Conservation (phyloP, 2,888 invertebrate genomes). For the Salpingus planirostris region DNA sequence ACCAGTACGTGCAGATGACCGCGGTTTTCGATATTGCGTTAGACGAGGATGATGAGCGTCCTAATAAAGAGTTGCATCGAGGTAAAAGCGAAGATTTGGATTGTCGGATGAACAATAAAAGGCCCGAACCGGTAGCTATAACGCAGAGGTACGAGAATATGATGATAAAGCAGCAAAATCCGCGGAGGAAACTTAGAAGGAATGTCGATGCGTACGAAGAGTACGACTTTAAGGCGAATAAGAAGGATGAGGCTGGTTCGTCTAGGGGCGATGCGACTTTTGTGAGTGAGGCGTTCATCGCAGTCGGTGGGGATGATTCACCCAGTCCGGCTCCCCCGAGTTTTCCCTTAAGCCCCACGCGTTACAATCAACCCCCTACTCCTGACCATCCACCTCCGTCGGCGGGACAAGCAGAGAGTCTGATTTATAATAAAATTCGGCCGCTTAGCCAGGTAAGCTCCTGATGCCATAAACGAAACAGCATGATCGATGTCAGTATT, state of each 20-base stretch:
- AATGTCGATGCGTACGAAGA: conserved; percentile 55
- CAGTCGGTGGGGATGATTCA: conserved; percentile 38
- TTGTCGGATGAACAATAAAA: conserved; percentile 41
- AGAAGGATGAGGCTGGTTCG: conserved; percentile 25
- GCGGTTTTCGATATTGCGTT: conserved; percentile 43
- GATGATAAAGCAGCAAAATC: conserved; percentile 62
- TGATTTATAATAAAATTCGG: conserved; percentile 82
- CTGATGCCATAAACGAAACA: conserved; percentile 19
- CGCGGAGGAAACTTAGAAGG: conserved; percentile 58
- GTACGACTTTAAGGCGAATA: conserved; percentile 45
- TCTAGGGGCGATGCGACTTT: conserved; percentile 42
- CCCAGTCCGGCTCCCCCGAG: conserved; percentile 14
- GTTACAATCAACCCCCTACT: conserved; percentile 86
- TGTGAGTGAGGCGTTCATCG: conserved; percentile 48
- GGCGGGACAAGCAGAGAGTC: conserved; percentile 78
- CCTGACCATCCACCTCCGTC: conserved; percentile 92
- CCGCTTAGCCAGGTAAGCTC: conserved; percentile 82
- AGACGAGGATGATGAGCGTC: conserved; percentile 33
- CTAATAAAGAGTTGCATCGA: conserved; percentile 37
- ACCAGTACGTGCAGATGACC: conserved; percentile 71
- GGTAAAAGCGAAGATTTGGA: conserved; percentile 42
- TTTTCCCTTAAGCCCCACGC: conserved; percentile 76
- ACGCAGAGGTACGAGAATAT: conserved; percentile 66
- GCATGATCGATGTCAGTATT: conserved; percentile 12
- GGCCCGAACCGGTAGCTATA: conserved; percentile 59